Base-by-base conservation (phyloP, 2,797 vertebrate genomes). In the Hyperoplus lanceolatus region DNA sequence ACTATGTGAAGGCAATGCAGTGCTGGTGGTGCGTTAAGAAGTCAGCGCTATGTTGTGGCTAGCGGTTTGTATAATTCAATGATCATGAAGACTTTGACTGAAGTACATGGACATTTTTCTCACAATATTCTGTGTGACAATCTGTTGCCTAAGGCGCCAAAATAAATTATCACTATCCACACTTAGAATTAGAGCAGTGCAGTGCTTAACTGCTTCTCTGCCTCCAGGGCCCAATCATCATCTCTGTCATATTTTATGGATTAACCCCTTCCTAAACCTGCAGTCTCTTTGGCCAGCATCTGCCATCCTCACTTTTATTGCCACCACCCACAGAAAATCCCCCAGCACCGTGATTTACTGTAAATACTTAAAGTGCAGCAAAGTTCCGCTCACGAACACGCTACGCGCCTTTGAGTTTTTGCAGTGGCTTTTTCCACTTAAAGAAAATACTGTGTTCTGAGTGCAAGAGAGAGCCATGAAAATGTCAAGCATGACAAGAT, bases 151-250 rank as follows among this genome's bases (percentile, higher is more conserved):
- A 13, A 11, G 12, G 1, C n/a, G n/a, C 21, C 16, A 65, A 64
- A 59, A 46, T 59, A 54, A 57, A 71, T 75, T 59, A 60, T 3
- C 36, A 71, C 18, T 51, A 43, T 80, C 57, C 46, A 39, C n/a
- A 59, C 53, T 70, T 71, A 48, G 70, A 81, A 81, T 62, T 54
- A 81, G 58, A 75, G 41, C 38, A 21, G 16, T 18, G 54, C 38
- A 21, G 73, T 64, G 13, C 61, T 50, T 38, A 69, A 69, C 45
- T 29, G 15, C 59, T 38, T 15, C 39, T 72, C 62, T 46, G 36
- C 50, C 63, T 73, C 15, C n/a, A 55, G 65, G 68, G 45, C 39
- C 29, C 46, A 62, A 77, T 64, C 43, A 46, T 71, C 41, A 51
- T 6, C 38, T 64, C 45, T 73, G 53, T 53, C 51, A 57, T 10